A percentile compares a stretch with the other conserved stretches of the same genome.
phyloP scores from a whole-genome alignment of 2,113 vertebrate genomes.

The Petromus typicus region DNA sequence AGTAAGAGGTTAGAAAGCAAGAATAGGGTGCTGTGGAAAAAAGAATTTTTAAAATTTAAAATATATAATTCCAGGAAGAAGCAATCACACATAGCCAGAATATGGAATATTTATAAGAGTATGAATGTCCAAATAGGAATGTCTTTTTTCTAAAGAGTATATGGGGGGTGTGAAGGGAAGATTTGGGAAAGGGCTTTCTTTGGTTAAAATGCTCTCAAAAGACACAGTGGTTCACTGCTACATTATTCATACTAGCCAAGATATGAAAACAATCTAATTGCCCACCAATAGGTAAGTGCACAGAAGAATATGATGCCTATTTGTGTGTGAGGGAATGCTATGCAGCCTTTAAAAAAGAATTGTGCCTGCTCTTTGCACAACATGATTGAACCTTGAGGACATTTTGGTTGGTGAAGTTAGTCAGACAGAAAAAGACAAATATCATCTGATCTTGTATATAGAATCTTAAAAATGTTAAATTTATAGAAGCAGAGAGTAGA shows the following conservation, averaged over 20 bases:
- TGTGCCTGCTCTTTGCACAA: background rate
- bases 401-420: background rate
- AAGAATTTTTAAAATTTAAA: background rate
- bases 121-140: background rate
- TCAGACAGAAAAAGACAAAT: background rate
- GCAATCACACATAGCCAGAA: background rate
- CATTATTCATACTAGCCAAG: background rate
- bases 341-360: background rate
- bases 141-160: background rate
- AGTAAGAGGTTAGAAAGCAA: conserved; percentile 3
- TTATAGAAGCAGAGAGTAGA: background rate
- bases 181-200: background rate
- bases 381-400: background rate
- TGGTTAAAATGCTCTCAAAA: background rate
- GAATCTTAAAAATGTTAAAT: background rate
- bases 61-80: background rate
- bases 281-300: background rate
- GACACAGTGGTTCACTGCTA: background rate
- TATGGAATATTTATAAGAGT: background rate
- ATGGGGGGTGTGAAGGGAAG: background rate
- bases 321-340: background rate
- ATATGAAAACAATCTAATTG: background rate
- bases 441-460: background rate
- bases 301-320: background rate
- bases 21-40: background rate